Conservation (phyloP, 2,797 vertebrate genomes). For the Amazona finschi region DNA sequence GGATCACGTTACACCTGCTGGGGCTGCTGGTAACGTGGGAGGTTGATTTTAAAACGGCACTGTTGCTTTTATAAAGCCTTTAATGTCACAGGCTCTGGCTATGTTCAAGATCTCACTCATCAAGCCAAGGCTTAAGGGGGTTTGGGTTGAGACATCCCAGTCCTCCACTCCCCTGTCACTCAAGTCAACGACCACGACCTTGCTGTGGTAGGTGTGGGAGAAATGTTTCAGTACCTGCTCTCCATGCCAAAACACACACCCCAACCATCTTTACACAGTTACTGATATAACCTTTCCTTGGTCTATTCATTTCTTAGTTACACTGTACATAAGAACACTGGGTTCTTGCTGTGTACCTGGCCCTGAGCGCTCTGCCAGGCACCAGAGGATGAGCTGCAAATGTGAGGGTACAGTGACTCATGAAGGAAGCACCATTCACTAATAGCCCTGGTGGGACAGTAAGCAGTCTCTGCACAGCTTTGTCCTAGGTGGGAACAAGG, state of each 20-base stretch:
- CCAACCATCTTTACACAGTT: background rate
- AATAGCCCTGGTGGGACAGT: background rate
- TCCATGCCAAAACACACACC: background rate
- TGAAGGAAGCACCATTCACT: background rate
- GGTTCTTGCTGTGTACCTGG: background rate
- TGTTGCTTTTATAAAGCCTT: constrained; percentile 62
- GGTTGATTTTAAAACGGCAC: constrained; percentile 21
- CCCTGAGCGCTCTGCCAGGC: background rate
- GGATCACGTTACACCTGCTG: constrained; percentile 48
- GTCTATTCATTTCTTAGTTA: background rate
- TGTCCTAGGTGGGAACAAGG: background rate
- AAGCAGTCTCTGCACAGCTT: background rate
- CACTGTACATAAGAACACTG: background rate
- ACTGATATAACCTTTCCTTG: background rate
- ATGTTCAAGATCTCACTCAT: background rate
- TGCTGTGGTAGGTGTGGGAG: background rate
- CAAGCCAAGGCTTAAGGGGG: constrained; percentile 25
- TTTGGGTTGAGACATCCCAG: constrained; percentile 4
- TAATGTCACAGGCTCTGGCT: background rate
- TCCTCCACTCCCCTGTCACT: background rate
- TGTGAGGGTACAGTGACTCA: accelerated
- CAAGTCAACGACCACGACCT: background rate
- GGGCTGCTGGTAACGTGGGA: background rate
- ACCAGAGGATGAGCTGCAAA: background rate
- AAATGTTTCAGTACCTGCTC: background rate